These are phyloP conservation scores for Acrobasis suavella DNA, from an alignment of 2,888 invertebrate species.

Conservation along the genomic window DNA sequence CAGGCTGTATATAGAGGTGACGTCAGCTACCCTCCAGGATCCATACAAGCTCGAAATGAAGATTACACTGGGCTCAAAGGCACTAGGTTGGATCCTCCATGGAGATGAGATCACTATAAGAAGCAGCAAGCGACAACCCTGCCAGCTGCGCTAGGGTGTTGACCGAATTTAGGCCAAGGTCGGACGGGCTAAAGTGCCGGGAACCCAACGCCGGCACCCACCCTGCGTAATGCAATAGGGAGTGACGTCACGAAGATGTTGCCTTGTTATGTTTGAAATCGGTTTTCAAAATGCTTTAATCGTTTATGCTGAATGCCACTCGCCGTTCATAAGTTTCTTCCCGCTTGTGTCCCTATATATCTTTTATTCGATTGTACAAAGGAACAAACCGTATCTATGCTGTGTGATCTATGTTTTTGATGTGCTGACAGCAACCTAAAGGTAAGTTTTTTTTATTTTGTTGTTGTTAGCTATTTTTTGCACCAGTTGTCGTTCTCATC, in stretches of 20 bases:
- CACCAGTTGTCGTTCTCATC: no score
- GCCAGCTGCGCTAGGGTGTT: constrained; percentile 23
- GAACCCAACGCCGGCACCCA: background rate
- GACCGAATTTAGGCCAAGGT: constrained; percentile 43
- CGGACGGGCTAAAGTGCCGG: constrained; percentile 24
- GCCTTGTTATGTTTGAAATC: background rate
- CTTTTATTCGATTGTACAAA: background rate
- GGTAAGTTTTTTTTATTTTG: no score
- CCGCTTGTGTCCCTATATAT: background rate
- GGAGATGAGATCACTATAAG: no score
- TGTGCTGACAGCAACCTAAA: no score
- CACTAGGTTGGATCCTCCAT: no score
- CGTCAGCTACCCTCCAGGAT: no score
- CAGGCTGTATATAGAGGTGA: no score
- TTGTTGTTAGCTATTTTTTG: no score
- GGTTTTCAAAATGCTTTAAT: constrained; percentile 1
- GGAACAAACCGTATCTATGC: no score
- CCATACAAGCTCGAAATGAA: no score
- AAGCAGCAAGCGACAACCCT: background rate
- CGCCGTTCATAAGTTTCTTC: background rate
- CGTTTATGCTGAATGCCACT: background rate
- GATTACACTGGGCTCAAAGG: no score
- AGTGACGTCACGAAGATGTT: constrained; percentile 9
- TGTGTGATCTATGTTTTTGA: no score
- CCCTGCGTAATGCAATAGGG: constrained; percentile 16